These are phyloP conservation scores for Solen grandis DNA, from an alignment of 1,140 invertebrate genomes.

Conservation along the genomic window DNA sequence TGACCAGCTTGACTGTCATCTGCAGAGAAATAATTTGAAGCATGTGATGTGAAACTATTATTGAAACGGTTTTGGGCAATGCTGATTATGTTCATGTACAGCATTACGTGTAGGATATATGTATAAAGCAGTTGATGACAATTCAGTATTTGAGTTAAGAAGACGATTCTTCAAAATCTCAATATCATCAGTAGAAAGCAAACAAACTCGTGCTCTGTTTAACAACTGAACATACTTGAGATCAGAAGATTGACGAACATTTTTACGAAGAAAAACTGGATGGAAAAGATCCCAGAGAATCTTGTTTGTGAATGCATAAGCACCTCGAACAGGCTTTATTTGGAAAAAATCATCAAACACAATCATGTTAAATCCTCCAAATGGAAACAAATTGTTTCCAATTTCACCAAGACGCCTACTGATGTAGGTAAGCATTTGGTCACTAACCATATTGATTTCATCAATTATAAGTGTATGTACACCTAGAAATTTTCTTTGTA, in stretches of 20 bases:
- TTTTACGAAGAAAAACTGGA: conserved; percentile 15
- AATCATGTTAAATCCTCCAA: conserved; percentile 36
- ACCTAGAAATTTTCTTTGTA: conserved; percentile 1
- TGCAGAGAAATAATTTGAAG: too few relatives aligned
- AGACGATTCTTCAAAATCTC: background rate
- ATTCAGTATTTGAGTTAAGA: background rate
- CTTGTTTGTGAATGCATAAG: conserved; percentile 11
- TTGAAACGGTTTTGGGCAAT: too few relatives aligned
- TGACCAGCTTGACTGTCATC: too few relatives aligned
- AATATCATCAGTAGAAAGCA: background rate
- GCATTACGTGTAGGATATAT: conserved; percentile 14
- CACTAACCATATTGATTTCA: conserved; percentile 13
- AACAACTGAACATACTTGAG: background rate
- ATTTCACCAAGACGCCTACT: conserved; percentile 17
- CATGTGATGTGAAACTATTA: too few relatives aligned
- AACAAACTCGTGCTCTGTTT: conserved; percentile 6
- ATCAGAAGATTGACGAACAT: conserved; percentile 6
- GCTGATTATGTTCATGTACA: background rate
- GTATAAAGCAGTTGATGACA: background rate
- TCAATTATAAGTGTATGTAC: conserved; percentile 1
- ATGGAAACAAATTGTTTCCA: conserved; percentile 12
- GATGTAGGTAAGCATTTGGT: conserved; percentile 3
- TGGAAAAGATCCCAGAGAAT: conserved; percentile 15
- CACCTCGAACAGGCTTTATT: conserved; percentile 4
- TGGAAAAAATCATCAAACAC: conserved; percentile 24